These are phyloP conservation scores for Neosilurus mollespiculum DNA, from an alignment of 2,797 vertebrate species.

Conservation along the genomic window DNA sequence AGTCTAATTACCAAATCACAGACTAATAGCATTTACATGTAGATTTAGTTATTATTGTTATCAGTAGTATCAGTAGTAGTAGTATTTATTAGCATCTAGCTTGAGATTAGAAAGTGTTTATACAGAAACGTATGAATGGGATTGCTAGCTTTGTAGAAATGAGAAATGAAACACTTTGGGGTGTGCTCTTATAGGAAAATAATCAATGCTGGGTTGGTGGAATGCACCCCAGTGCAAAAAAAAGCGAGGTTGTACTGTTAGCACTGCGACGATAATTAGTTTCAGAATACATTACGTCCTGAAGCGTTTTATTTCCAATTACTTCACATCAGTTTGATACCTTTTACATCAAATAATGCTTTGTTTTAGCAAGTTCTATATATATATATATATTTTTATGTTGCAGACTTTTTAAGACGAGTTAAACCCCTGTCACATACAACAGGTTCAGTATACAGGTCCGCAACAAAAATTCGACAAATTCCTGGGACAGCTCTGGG, in stretches of 20 bases:
- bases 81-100: background rate
- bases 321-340: background rate
- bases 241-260: background rate
- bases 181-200: background rate
- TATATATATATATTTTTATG: too few species aligned
- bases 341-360: too few species aligned
- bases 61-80: too few species aligned
- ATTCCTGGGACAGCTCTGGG: too few species aligned
- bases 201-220: background rate
- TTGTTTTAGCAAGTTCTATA: too few species aligned
- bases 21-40: background rate
- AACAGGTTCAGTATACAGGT: too few species aligned
- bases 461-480: too few species aligned
- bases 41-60: background rate
- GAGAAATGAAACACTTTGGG: background rate
- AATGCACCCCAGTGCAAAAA: background rate
- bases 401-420: too few species aligned
- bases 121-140: background rate
- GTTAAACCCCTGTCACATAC: too few species aligned
- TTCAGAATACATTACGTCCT: background rate
- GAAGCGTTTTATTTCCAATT: background rate
- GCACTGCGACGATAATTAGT: background rate
- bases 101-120: background rate
- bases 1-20: slow-evolving; percentile 45
- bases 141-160: background rate